phyloP scores from a whole-genome alignment of 1,140 invertebrate species.

The Euwallacea similis region DNA sequence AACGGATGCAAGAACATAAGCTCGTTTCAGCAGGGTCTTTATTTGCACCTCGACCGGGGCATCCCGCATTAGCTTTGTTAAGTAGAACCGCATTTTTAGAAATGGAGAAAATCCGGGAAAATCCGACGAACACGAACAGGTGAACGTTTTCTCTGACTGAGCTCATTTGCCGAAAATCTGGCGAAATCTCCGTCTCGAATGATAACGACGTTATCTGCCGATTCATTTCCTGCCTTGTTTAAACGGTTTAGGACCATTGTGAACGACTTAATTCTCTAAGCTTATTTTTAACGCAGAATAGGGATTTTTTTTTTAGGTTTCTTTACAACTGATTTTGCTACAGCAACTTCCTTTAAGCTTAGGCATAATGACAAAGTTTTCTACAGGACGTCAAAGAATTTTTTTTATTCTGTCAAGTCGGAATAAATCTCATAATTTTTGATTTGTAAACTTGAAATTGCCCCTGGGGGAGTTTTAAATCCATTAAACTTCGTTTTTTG shows the following conservation, averaged over 20 bases:
- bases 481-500: too few relatives aligned
- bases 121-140: slow-evolving; percentile 28
- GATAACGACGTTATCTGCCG: slow-evolving; percentile 40
- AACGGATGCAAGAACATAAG: slow-evolving; percentile 2
- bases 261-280: slow-evolving; percentile 1
- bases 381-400: too few relatives aligned
- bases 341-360: too few relatives aligned
- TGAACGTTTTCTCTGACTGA: slow-evolving; percentile 32
- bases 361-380: too few relatives aligned
- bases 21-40: background rate
- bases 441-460: too few relatives aligned
- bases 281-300: slow-evolving; percentile 9
- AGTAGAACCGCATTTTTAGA: slow-evolving; percentile 32
- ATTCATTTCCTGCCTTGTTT: slow-evolving; percentile 39
- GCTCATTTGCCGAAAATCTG: slow-evolving; percentile 38
- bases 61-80: slow-evolving; percentile 30
- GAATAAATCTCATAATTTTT: too few relatives aligned
- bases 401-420: too few relatives aligned
- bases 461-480: too few relatives aligned
- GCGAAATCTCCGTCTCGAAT: slow-evolving; percentile 17
- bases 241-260: slow-evolving; percentile 18
- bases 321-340: too few relatives aligned
- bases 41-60: background rate
- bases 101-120: slow-evolving; percentile 24
- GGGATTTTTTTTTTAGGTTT: too few relatives aligned